phyloP scores from a whole-genome alignment of 2,888 invertebrate species.

The Tiliacea citrago region DNA sequence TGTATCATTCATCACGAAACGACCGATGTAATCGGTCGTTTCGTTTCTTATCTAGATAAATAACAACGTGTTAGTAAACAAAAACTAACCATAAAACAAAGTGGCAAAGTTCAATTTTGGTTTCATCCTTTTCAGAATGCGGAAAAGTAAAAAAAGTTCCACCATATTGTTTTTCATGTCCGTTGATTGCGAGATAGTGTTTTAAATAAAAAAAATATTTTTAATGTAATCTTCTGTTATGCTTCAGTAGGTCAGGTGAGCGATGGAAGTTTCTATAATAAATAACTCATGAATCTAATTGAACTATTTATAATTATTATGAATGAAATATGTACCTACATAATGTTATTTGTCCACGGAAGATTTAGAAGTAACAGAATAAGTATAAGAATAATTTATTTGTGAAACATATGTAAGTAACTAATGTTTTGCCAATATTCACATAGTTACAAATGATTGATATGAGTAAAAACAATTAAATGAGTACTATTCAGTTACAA shows the following conservation, averaged over 20 bases:
- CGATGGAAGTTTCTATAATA: slow-evolving; percentile 14
- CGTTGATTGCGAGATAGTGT: slow-evolving; percentile 11
- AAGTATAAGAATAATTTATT: too few relatives aligned
- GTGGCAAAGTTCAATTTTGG: slow-evolving; percentile 21
- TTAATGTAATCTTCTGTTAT: slow-evolving; percentile 31
- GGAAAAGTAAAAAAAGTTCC: slow-evolving; percentile 54
- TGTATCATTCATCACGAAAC: too few relatives aligned
- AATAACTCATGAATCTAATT: slow-evolving; percentile 27
- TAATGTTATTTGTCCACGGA: too few relatives aligned
- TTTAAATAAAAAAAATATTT: slow-evolving; percentile 42
- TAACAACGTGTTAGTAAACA: slow-evolving; percentile 19
- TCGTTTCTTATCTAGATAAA: slow-evolving; percentile 30
- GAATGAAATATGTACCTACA: too few relatives aligned
- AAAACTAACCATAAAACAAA: slow-evolving; percentile 30
- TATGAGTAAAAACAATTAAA: too few relatives aligned
- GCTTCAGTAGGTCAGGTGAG: slow-evolving; percentile 39
- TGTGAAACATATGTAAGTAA: too few relatives aligned
- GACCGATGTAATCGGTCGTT: slow-evolving; percentile 57
- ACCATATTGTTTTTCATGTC: slow-evolving; percentile 46
- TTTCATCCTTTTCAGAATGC: slow-evolving; percentile 41
- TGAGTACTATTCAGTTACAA: too few relatives aligned
- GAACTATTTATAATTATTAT: too few relatives aligned
- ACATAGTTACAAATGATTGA: too few relatives aligned
- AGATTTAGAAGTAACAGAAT: too few relatives aligned
- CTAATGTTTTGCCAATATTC: too few relatives aligned